These are phyloP conservation scores for Colostygia pectinataria DNA, from an alignment of 2,888 invertebrate genomes.

Conservation along the genomic window DNA sequence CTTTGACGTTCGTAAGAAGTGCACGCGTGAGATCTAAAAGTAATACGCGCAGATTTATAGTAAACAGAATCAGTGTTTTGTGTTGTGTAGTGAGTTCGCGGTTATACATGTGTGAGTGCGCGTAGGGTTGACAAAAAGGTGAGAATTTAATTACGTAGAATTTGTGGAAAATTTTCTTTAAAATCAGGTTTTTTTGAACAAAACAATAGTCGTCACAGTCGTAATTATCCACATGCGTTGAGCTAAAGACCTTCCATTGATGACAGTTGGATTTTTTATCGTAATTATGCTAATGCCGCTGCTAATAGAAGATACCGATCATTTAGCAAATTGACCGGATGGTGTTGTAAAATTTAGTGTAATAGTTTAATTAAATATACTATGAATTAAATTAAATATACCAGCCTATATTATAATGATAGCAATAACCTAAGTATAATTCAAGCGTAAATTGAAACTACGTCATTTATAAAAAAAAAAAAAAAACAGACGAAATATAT, in stretches of 20 bases:
- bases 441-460: no score
- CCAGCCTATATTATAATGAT: no score
- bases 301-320: constrained; percentile 30
- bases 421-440: no score
- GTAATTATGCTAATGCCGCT: constrained; percentile 19
- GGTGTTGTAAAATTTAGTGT: constrained; percentile 25
- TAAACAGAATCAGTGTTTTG: constrained; percentile 42
- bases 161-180: constrained; percentile 4
- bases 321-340: constrained; percentile 30
- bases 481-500: no score
- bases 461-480: no score
- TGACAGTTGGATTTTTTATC: constrained; percentile 24
- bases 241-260: constrained; percentile 30
- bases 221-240: constrained; percentile 14
- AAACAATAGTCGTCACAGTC: constrained; percentile 18
- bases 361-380: no score
- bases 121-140: constrained; percentile 24
- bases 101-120: constrained; percentile 34
- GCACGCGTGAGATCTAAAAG: constrained; percentile 43
- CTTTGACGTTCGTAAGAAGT: constrained; percentile 46
- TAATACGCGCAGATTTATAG: constrained; percentile 20
- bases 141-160: constrained; percentile 1
- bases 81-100: constrained; percentile 39
- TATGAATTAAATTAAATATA: no score
- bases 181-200: constrained; percentile 4